Percentiles rank a stretch among this genome's conserved stretches.
phyloP scores from a whole-genome alignment of 35 echinoderm and acorn worm genomes.

The Ophiothrix spiculata region DNA sequence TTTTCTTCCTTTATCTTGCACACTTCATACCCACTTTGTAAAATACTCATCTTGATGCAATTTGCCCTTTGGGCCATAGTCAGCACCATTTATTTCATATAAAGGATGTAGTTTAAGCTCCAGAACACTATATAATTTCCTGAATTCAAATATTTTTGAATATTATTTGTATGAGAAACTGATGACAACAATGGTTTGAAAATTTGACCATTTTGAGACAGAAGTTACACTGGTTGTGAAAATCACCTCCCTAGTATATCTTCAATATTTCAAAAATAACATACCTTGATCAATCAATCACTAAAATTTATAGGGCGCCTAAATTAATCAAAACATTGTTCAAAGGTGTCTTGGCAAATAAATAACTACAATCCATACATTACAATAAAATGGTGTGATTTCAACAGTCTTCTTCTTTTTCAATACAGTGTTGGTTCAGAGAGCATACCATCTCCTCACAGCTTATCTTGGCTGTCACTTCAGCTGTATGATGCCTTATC shows the following conservation, averaged over 20 bases:
- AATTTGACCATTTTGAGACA: too few relatives aligned
- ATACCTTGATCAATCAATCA: too few relatives aligned
- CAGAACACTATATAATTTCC: too few relatives aligned
- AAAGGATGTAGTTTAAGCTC: too few relatives aligned
- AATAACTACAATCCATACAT: background rate
- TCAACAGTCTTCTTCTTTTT: background rate
- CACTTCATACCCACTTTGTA: too few relatives aligned
- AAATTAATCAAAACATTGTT: too few relatives aligned
- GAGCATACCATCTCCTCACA: slow-evolving; percentile 71
- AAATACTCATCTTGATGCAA: too few relatives aligned
- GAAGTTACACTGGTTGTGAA: background rate
- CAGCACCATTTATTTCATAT: too few relatives aligned
- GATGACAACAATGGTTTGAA: background rate
- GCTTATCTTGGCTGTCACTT: slow-evolving; percentile 68
- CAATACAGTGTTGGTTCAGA: slow-evolving; percentile 70
- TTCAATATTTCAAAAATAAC: background rate
- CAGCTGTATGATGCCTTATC: slow-evolving; percentile 37
- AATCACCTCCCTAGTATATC: background rate
- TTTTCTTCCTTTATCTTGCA: too few relatives aligned
- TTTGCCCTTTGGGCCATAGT: too few relatives aligned
- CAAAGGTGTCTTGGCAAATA: background rate
- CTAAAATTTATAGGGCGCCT: too few relatives aligned
- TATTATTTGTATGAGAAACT: background rate
- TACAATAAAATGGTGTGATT: background rate
- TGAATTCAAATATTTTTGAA: too few relatives aligned